phyloP scores from a whole-genome alignment of 2,797 vertebrate species.

The Lithobates sylvaticus region DNA sequence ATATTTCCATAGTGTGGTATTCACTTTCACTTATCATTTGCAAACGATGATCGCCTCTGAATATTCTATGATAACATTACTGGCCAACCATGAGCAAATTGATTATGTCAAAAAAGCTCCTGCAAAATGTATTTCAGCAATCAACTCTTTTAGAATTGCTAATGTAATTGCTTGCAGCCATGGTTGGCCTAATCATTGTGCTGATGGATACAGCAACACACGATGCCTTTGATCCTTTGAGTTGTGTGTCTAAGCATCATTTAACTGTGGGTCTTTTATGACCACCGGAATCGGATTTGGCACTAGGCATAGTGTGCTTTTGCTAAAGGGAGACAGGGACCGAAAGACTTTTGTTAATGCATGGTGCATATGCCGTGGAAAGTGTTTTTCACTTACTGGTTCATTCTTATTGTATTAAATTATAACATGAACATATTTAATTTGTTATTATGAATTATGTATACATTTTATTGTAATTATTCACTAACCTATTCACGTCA shows the following conservation, averaged over 20 bases:
- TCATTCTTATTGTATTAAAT: background rate
- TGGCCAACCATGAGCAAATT: conserved; percentile 8
- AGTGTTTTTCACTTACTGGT: background rate
- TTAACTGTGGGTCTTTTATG: background rate
- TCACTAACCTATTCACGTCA: no score
- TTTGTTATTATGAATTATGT: no score
- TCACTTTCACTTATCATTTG: background rate
- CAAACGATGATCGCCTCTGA: background rate
- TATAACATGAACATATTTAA: background rate
- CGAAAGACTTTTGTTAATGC: background rate
- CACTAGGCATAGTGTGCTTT: background rate
- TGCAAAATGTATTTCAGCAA: conserved; percentile 8
- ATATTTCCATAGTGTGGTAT: background rate
- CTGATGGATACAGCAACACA: background rate
- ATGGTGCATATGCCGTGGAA: background rate
- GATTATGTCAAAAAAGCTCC: background rate
- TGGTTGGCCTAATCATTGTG: background rate
- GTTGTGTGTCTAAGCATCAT: background rate
- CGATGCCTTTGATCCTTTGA: background rate
- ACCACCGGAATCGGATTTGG: background rate
- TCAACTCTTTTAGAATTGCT: background rate
- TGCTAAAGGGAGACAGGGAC: background rate
- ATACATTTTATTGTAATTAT: no score
- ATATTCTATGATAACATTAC: conserved; percentile 3
- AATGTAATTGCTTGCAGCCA: background rate